These are phyloP conservation scores for Meta bourneti DNA, from an alignment of 2,888 invertebrate genomes.

Conservation along the genomic window DNA sequence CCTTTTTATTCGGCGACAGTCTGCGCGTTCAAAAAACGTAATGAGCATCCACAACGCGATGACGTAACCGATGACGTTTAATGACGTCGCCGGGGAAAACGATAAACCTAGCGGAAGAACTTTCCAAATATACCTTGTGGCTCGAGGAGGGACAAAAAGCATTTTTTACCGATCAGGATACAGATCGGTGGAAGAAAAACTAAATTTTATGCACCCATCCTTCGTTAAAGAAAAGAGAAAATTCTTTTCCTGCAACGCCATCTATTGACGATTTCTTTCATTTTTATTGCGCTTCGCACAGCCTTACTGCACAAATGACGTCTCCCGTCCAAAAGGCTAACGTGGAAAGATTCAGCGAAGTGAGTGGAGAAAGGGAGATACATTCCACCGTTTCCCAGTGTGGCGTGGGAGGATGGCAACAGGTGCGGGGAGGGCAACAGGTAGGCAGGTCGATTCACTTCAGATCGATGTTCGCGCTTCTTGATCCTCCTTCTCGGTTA, in stretches of 20 bases:
- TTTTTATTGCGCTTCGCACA: neutral
- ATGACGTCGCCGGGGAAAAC: slow-evolving; percentile 2
- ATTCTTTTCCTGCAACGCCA: neutral
- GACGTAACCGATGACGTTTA: slow-evolving; percentile 28
- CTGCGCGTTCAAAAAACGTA: neutral
- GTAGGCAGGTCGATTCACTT: slow-evolving; percentile 45
- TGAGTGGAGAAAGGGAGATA: neutral
- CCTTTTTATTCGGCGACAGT: neutral
- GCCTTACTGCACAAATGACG: too few relatives aligned
- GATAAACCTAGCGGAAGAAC: neutral
- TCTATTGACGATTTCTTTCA: neutral
- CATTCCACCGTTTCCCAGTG: neutral
- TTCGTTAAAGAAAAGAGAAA: neutral
- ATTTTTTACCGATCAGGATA: neutral
- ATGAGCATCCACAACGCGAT: neutral
- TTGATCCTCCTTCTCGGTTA: slow-evolving; percentile 19
- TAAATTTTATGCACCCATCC: neutral
- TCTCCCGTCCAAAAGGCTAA: neutral
- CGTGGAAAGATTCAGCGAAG: neutral
- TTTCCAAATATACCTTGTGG: neutral
- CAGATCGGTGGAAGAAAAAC: neutral
- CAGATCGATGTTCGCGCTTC: slow-evolving; percentile 41
- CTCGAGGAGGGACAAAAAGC: neutral
- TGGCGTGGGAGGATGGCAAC: slow-evolving; percentile 47
- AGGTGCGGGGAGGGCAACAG: slow-evolving; percentile 54